A percentile compares a stretch with the other conserved stretches of the same genome.
Evolutionary conservation across 1,140 invertebrate genomes (phyloP).

Genomic region (Branchinecta lindahli): DNA sequence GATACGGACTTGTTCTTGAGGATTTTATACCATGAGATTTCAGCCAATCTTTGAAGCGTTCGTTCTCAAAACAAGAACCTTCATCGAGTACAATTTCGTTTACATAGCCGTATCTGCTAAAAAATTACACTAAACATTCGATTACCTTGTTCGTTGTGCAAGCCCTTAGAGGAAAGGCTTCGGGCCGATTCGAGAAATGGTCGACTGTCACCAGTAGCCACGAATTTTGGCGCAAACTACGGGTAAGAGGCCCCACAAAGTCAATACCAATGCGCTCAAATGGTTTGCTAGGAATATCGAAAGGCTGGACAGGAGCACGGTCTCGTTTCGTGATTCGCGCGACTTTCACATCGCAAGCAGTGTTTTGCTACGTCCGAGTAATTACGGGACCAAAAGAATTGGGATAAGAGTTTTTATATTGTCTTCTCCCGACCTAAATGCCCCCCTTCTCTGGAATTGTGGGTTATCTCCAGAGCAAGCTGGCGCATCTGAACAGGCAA

Average conservation of each 20-base stretch:
- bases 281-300: background rate
- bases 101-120: no score
- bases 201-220: no score
- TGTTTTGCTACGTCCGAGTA: constrained; percentile 3
- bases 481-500: background rate
- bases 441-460: background rate
- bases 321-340: background rate
- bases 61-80: no score
- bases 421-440: background rate
- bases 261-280: background rate
- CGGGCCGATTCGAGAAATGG: no score
- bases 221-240: no score
- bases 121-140: no score
- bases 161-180: no score
- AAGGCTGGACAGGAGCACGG: background rate
- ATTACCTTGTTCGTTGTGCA: no score
- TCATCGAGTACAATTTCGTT: no score
- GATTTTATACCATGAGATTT: no score
- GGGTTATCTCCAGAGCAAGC: background rate
- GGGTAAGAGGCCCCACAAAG: background rate
- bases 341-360: background rate
- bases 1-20: no score
- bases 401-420: background rate
- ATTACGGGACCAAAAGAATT: background rate
- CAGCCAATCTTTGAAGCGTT: no score